phyloP scores from a whole-genome alignment of 1,140 invertebrate species.

The Drosophila lacteicornis region DNA sequence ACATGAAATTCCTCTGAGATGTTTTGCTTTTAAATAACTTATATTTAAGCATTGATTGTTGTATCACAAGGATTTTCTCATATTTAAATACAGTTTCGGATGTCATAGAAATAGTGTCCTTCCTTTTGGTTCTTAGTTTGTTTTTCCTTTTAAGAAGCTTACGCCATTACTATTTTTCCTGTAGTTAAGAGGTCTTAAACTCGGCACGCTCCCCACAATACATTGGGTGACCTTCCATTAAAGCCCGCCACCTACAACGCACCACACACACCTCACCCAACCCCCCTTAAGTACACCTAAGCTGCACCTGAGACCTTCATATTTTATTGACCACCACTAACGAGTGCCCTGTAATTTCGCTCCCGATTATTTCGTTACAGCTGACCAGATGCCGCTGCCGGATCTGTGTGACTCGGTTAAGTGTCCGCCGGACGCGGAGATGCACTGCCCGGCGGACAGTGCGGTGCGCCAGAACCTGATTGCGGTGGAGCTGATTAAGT shows the following conservation, averaged over 20 bases:
- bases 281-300: conserved; percentile 36
- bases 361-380: conserved; percentile 39
- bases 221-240: conserved; percentile 22
- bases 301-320: conserved; percentile 44
- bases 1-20: too few relatives aligned
- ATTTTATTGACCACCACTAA: conserved; percentile 47
- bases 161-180: conserved; percentile 8
- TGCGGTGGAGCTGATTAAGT: conserved; percentile 49
- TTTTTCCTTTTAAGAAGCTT: conserved; percentile 7
- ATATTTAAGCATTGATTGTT: neutral
- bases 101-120: neutral
- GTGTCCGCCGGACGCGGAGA: conserved; percentile 72
- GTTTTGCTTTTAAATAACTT: neutral
- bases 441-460: conserved; percentile 77
- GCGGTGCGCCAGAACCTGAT: conserved; percentile 58
- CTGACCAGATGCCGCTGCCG: conserved; percentile 51
- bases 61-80: neutral
- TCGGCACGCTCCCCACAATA: conserved; percentile 2
- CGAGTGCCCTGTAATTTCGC: neutral
- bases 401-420: conserved; percentile 59
- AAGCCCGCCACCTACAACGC: neutral
- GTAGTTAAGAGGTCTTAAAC: conserved; percentile 4
- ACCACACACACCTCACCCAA: neutral
- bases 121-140: neutral
- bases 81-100: neutral